These are phyloP conservation scores for Anhinga rufa DNA, from an alignment of 2,113 vertebrate genomes.

Conservation along the genomic window DNA sequence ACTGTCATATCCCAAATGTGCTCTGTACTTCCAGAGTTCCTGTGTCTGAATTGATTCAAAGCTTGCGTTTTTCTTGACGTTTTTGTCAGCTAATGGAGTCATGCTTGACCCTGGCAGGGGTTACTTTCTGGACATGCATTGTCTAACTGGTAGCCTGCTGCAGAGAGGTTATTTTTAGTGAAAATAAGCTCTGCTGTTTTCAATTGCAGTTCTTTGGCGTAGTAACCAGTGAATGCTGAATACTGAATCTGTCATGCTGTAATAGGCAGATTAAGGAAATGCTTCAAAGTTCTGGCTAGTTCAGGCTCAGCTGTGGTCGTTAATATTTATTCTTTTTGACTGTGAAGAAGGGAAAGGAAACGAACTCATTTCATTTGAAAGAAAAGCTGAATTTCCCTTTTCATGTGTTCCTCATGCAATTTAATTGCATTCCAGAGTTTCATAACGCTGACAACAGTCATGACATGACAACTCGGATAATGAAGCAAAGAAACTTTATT, in stretches of 20 bases:
- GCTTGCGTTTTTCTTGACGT: neutral
- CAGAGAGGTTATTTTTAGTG: neutral
- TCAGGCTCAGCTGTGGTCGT: neutral
- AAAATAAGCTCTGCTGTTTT: neutral
- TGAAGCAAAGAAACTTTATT: neutral
- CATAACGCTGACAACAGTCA: neutral
- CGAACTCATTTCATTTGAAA: neutral
- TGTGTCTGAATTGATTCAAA: neutral
- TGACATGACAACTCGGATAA: neutral
- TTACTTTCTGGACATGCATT: neutral
- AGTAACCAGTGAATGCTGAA: neutral
- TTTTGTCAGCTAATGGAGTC: neutral
- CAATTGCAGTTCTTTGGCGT: neutral
- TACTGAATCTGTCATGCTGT: neutral
- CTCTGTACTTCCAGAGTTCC: neutral
- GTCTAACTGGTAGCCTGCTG: neutral
- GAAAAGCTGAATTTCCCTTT: neutral
- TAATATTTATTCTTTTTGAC: neutral
- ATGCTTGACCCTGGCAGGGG: neutral
- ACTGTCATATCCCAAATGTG: fast-evolving
- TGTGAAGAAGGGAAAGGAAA: neutral
- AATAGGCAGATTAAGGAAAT: neutral
- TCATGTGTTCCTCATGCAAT: neutral
- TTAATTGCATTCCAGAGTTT: neutral
- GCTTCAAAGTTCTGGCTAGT: neutral